Evolutionary conservation across 2,797 vertebrate genomes (phyloP), one percentile per base, ranked within the genome.

Genomic region (Ciconia nigra): DNA sequence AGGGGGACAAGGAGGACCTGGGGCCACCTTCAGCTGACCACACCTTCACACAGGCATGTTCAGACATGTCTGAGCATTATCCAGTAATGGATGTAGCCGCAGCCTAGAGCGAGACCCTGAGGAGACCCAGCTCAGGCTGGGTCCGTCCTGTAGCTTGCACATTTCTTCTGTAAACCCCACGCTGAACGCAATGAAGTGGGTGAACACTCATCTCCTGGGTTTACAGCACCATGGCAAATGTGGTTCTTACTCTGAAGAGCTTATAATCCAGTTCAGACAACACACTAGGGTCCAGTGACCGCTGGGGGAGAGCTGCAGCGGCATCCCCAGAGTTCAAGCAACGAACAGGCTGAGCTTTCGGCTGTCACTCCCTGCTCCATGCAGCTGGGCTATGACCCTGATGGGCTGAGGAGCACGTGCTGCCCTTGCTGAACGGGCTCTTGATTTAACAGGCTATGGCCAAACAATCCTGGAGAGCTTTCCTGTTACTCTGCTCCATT

Each of bases 141-240:
- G 15, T 28, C 33, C 1, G 2, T 19, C 11, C 59, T 9, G 22
- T 9, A 13, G 15, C 31, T 73, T 69, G 31, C 16, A 37, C 8
- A 0, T 13, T 28, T 76, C 73, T 74, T 59, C 46, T 46, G 9
- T 26, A 77, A 79, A 33, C 6, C n/a, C 52, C 28, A 9, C 0
- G 1, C 8, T 19, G 26, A 63, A 42, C 28, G 24, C n/a, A 46
- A 31, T 0, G 33, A 62, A 62, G 29, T 0, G 0, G 15, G 19
- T 52, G 19, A 59, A 55, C 33, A 3, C 15, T 35, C 62, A 54
- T 63, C 52, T 84, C 57, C 73, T 37, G 77, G 42, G 66, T 2
- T 85, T 52, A 79, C 31, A 85, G 49, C 62, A 76, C 15, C 37
- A 31, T 3, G 16, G 25, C 21, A 59, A 70, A 84, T 1, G 7